Evolutionary conservation across 2,113 vertebrate species (phyloP).

Genomic region (Hippocampus mohnikei): DNA sequence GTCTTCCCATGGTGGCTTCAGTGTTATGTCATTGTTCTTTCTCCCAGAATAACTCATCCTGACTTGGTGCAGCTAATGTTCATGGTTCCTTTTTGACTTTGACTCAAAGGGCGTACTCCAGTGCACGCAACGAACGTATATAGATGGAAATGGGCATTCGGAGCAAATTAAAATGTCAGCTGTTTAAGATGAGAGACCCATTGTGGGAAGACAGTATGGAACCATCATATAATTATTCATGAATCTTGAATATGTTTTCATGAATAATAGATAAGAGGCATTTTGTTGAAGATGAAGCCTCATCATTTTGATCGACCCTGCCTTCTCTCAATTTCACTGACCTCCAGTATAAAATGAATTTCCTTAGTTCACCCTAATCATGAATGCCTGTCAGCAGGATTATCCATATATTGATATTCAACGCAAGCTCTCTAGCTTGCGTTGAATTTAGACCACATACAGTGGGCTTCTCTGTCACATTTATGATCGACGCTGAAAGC

Average conservation of each 20-base stretch:
- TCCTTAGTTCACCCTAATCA: slow-evolving; percentile 29
- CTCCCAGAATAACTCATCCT: slow-evolving; percentile 37
- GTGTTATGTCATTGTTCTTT: slow-evolving; percentile 23
- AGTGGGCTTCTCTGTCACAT: not conserved
- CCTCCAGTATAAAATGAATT: slow-evolving; percentile 17
- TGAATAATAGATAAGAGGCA: slow-evolving; percentile 8
- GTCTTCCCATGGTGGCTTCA: slow-evolving; percentile 1
- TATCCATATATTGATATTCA: not conserved
- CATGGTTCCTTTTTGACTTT: not conserved
- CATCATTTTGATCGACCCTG: not conserved
- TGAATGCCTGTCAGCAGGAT: slow-evolving; percentile 6
- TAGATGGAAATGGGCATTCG: slow-evolving; percentile 6
- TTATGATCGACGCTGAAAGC: not conserved
- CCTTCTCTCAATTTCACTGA: slow-evolving; percentile 11
- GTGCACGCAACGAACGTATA: not conserved
- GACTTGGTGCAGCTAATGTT: slow-evolving; percentile 5
- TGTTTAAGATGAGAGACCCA: slow-evolving; percentile 13
- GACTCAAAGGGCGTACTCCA: too few species aligned
- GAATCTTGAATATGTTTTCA: slow-evolving; percentile 1
- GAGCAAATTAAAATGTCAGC: slow-evolving; percentile 5
- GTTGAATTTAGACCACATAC: not conserved
- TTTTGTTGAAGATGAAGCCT: slow-evolving; percentile 17
- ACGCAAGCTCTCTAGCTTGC: not conserved
- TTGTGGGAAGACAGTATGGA: slow-evolving; percentile 11
- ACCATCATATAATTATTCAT: slow-evolving; percentile 23